Conservation (phyloP, 2,797 vertebrate genomes). For the Hyperoplus lanceolatus region DNA sequence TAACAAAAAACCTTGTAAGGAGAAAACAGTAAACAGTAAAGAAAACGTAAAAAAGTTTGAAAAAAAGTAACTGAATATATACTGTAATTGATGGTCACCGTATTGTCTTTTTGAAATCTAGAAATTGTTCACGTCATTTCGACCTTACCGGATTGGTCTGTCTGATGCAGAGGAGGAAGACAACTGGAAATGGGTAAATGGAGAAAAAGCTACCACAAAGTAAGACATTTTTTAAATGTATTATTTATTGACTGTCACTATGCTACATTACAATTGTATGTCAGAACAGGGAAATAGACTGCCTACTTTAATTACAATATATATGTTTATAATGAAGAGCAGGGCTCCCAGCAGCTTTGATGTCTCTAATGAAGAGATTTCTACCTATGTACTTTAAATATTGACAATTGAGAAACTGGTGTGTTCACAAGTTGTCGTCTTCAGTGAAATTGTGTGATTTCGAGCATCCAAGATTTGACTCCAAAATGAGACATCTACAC, state of each 20-base stretch:
- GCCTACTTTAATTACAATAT: not conserved
- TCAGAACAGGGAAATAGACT: not conserved
- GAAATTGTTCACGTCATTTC: not conserved
- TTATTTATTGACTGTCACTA: not conserved
- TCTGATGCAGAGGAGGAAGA: accelerated
- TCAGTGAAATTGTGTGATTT: not conserved
- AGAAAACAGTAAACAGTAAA: no score
- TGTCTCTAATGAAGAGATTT: no score
- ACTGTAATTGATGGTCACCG: no score
- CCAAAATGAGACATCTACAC: not conserved
- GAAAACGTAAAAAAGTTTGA: not conserved
- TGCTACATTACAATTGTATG: not conserved
- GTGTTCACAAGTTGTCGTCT: not conserved
- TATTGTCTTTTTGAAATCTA: conserved; percentile 24
- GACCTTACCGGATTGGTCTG: conserved; percentile 1
- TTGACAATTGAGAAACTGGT: not conserved
- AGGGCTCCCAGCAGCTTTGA: not conserved
- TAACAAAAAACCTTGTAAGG: no score
- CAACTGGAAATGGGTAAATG: conserved; percentile 14
- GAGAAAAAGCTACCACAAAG: accelerated
- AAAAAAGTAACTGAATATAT: not conserved
- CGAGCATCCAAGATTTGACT: not conserved
- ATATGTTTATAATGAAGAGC: not conserved
- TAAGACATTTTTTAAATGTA: not conserved
- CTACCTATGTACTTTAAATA: no score